Evolutionary conservation across 2,113 vertebrate species (phyloP).

Genomic region (Genyomyrus donnyi): DNA sequence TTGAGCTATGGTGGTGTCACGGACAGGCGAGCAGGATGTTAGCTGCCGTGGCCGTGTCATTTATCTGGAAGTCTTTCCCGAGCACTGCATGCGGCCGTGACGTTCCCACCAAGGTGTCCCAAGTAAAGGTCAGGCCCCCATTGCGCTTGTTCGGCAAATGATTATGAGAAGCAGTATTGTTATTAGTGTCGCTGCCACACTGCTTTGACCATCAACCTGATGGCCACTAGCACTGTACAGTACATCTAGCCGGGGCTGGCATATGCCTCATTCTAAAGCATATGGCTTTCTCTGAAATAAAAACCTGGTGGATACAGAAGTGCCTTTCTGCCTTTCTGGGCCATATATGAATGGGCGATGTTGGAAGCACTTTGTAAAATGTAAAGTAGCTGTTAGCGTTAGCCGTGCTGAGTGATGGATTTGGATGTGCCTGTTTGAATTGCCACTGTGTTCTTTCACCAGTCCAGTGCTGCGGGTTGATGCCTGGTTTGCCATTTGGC

Average conservation of each 20-base stretch:
- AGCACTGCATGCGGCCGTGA: background rate
- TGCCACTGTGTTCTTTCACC: background rate
- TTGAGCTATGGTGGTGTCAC: background rate
- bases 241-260: background rate
- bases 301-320: background rate
- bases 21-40: background rate
- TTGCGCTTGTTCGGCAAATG: background rate
- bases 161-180: background rate
- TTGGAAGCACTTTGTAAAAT: background rate
- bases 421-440: background rate
- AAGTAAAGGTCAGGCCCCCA: background rate
- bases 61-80: background rate
- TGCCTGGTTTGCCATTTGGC: background rate
- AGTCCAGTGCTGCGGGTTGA: background rate
- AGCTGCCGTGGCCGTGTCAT: background rate
- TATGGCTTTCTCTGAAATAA: background rate
- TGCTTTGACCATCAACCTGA: background rate
- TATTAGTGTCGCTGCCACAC: background rate
- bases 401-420: background rate
- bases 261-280: background rate
- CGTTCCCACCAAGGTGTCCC: background rate
- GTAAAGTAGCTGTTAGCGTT: background rate
- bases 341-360: background rate
- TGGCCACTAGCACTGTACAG: background rate
- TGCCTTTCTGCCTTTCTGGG: background rate